Evolutionary conservation across 2,797 vertebrate species (phyloP).

Genomic region (Anas bahamensis): DNA sequence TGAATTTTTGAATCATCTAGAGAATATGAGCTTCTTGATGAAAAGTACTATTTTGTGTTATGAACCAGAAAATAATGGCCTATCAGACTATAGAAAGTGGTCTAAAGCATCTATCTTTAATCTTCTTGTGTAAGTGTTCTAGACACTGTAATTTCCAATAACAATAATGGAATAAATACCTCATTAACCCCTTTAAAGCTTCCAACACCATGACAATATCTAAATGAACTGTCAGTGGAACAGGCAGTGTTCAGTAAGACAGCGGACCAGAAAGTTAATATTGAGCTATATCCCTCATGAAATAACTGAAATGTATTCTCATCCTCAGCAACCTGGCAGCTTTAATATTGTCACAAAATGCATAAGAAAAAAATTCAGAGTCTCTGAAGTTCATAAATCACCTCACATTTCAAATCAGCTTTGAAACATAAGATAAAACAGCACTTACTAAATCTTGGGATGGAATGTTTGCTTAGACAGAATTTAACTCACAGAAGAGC

Average conservation of each 20-base stretch:
- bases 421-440: not conserved
- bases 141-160: slow-evolving; percentile 80
- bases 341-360: not conserved
- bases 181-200: slow-evolving; percentile 81
- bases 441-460: not conserved
- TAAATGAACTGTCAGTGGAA: slow-evolving; percentile 77
- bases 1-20: slow-evolving; percentile 85
- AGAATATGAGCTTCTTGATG: slow-evolving; percentile 79
- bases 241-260: slow-evolving; percentile 71
- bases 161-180: slow-evolving; percentile 77
- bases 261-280: slow-evolving; percentile 73
- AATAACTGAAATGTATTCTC: slow-evolving; percentile 44
- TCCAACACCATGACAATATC: slow-evolving; percentile 76
- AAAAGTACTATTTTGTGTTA: slow-evolving; percentile 82
- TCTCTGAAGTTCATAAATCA: not conserved
- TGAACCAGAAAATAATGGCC: slow-evolving; percentile 83
- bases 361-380: not conserved
- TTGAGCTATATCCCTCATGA: slow-evolving; percentile 47
- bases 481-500: slow-evolving; percentile 32
- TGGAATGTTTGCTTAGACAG: not conserved
- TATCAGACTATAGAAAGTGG: slow-evolving; percentile 75
- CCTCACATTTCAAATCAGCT: not conserved
- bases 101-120: slow-evolving; percentile 82
- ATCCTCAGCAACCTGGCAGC: slow-evolving; percentile 11
- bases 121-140: slow-evolving; percentile 81